These are phyloP conservation scores for Oreochromis aureus DNA, from an alignment of 2,113 vertebrate genomes.

Conservation along the genomic window DNA sequence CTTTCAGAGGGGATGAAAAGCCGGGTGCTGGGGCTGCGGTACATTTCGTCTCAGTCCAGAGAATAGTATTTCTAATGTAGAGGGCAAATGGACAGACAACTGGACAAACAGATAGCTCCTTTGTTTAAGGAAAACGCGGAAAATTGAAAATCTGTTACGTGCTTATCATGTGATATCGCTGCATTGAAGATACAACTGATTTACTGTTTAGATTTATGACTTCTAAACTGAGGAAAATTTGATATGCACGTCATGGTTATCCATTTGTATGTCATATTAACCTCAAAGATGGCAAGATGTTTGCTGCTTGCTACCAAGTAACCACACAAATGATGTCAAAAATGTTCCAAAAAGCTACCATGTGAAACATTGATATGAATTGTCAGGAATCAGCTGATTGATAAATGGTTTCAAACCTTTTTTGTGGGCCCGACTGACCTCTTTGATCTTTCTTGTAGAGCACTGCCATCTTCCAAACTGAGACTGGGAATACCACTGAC, in stretches of 20 bases:
- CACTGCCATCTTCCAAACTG: conserved; percentile 19
- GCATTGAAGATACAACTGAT: neutral
- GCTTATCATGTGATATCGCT: neutral
- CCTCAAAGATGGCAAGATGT: neutral
- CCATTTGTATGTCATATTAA: neutral
- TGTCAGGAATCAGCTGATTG: neutral
- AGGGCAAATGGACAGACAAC: neutral
- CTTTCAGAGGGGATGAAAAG: conserved; percentile 44
- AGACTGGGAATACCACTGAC: conserved; percentile 66
- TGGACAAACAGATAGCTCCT: neutral
- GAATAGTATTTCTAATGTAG: neutral
- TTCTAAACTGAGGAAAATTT: neutral
- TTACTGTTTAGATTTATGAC: neutral
- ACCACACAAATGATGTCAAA: neutral
- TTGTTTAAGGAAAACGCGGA: neutral
- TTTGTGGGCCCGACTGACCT: neutral
- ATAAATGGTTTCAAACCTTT: neutral
- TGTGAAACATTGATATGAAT: neutral
- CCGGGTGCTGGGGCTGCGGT: neutral
- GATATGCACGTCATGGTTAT: neutral
- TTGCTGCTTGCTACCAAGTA: neutral
- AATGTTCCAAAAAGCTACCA: neutral
- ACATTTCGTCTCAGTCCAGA: neutral
- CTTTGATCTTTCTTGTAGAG: conserved; percentile 17
- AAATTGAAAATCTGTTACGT: neutral